Evolutionary conservation across 2,113 vertebrate species (phyloP).

Genomic region (Oncorhynchus kisutch): DNA sequence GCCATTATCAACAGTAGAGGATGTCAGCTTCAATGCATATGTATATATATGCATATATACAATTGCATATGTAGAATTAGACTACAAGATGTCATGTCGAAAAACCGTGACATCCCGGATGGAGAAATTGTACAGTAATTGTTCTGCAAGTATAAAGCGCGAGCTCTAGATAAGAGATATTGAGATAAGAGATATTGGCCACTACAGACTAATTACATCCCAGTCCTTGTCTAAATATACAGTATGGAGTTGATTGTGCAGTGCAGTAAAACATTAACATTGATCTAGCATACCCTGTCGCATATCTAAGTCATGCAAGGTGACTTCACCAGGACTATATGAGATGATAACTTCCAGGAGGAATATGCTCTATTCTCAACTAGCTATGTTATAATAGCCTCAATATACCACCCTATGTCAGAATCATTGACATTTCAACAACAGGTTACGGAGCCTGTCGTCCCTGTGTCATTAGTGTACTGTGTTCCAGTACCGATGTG

Average conservation of each 20-base stretch:
- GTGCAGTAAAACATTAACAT: background rate
- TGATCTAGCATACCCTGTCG: background rate
- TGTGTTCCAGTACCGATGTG: background rate
- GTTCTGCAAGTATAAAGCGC: no score
- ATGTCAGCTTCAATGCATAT: no score
- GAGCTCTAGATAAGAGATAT: background rate
- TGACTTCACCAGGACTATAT: background rate
- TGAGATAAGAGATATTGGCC: background rate
- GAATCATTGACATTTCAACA: background rate
- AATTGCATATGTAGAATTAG: no score
- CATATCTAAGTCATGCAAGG: background rate
- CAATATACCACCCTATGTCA: background rate
- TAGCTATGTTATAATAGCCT: background rate
- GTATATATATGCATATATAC: no score
- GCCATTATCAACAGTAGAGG: no score
- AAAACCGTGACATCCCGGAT: no score
- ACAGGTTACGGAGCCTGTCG: background rate
- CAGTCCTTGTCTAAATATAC: background rate
- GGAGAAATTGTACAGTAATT: no score
- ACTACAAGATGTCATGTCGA: no score
- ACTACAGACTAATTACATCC: no score
- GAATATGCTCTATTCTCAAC: background rate
- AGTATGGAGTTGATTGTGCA: background rate
- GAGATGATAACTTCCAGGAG: background rate
- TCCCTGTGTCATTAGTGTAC: background rate